Percentiles rank a stretch among this genome's conserved stretches.
These are phyloP conservation scores for Podotricha telesiphe DNA, from an alignment of 2,888 invertebrate genomes.

Conservation along the genomic window DNA sequence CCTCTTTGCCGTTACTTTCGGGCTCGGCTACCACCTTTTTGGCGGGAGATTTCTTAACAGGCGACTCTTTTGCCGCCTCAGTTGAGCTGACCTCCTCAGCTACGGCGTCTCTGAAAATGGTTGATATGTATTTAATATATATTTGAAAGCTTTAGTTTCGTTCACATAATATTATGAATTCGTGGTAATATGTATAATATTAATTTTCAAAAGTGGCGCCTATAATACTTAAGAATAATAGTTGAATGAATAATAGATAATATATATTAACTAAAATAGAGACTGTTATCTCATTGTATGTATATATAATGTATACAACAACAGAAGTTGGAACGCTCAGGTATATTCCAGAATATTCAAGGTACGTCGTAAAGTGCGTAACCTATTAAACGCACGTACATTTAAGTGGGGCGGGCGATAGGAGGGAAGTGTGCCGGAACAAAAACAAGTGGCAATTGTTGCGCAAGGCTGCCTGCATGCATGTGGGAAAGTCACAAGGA, in stretches of 20 bases:
- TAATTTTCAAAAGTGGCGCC: background rate
- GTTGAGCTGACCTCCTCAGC: slow-evolving; percentile 79
- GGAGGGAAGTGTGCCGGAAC: slow-evolving; percentile 76
- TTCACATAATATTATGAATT: background rate
- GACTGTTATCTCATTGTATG: background rate
- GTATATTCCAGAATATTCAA: slow-evolving; percentile 24
- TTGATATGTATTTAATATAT: slow-evolving; percentile 13
- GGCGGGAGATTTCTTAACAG: slow-evolving; percentile 78
- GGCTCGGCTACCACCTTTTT: slow-evolving; percentile 78
- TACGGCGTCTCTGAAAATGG: slow-evolving; percentile 71
- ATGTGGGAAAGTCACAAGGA: slow-evolving; percentile 80
- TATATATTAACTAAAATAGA: background rate
- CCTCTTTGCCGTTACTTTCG: slow-evolving; percentile 78
- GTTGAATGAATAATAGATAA: background rate
- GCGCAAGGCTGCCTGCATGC: slow-evolving; percentile 66
- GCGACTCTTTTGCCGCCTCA: slow-evolving; percentile 75
- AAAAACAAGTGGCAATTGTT: slow-evolving; percentile 72
- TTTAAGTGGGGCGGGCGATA: slow-evolving; percentile 51
- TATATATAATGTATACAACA: background rate
- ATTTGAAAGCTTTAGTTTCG: background rate
- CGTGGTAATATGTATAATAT: background rate
- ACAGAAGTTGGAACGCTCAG: background rate
- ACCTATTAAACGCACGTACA: slow-evolving; percentile 34
- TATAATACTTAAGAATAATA: background rate
- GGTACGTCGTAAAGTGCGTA: slow-evolving; percentile 34